phyloP scores from a whole-genome alignment of 2,113 vertebrate genomes.

The Myrmecobius fasciatus region DNA sequence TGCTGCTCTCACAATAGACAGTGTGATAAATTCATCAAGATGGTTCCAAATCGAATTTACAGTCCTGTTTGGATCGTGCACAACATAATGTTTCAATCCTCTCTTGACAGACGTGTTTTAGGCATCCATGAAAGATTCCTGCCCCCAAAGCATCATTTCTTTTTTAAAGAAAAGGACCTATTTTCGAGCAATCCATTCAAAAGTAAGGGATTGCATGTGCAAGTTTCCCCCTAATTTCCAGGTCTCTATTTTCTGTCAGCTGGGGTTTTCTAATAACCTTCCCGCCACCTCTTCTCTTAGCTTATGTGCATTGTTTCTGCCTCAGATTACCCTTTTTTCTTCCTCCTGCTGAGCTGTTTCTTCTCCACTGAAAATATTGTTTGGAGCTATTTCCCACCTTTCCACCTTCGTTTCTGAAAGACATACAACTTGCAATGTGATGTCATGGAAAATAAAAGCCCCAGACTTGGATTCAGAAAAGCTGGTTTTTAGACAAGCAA shows the following conservation, averaged over 20 bases:
- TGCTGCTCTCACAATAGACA: neutral
- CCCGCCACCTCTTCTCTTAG: neutral
- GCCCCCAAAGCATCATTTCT: neutral
- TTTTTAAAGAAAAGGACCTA: neutral
- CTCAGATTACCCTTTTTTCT: neutral
- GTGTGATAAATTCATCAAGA: neutral
- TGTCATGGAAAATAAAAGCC: neutral
- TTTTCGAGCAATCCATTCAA: neutral
- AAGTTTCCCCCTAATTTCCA: neutral
- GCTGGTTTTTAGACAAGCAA: neutral
- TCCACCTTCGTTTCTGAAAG: neutral
- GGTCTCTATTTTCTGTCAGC: neutral
- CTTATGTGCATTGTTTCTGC: neutral
- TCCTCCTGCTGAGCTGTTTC: neutral
- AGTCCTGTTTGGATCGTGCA: neutral
- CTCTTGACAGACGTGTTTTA: neutral
- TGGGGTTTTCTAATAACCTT: neutral
- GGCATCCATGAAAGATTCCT: neutral
- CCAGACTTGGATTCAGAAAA: neutral
- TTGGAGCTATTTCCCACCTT: neutral
- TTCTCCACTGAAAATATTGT: constrained; percentile 32
- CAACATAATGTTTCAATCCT: neutral
- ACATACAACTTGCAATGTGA: neutral
- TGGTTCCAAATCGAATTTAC: neutral
- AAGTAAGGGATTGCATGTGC: neutral